phyloP scores from a whole-genome alignment of 2,888 invertebrate genomes.

The Elegia similella region DNA sequence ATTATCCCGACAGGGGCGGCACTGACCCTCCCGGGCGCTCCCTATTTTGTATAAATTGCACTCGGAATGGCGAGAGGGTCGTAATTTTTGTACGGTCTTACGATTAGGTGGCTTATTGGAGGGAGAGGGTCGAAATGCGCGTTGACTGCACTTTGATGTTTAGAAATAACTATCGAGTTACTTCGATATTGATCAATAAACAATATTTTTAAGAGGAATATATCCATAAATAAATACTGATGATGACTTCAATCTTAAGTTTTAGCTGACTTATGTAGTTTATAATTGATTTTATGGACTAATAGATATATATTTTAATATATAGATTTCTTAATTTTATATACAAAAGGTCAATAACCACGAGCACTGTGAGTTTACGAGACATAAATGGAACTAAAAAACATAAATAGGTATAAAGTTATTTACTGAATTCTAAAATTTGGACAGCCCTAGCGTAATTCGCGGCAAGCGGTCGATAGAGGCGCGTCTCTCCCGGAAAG shows the following conservation, averaged over 20 bases:
- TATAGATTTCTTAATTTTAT: too few species aligned
- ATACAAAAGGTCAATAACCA: too few species aligned
- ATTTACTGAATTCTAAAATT: slow-evolving; percentile 19
- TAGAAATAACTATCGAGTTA: not conserved
- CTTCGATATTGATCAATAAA: not conserved
- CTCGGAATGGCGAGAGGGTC: slow-evolving; percentile 59
- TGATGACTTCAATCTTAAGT: not conserved
- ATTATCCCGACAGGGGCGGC: slow-evolving; percentile 59
- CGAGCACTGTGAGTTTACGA: too few species aligned
- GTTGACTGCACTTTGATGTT: slow-evolving; percentile 20
- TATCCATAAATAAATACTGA: not conserved
- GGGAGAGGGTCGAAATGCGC: slow-evolving; percentile 36
- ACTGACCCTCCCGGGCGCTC: slow-evolving; percentile 57
- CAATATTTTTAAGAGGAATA: not conserved
- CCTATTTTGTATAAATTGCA: slow-evolving; percentile 61
- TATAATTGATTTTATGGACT: not conserved
- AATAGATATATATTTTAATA: too few species aligned
- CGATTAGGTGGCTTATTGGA: slow-evolving; percentile 36
- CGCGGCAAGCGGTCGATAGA: slow-evolving; percentile 77
- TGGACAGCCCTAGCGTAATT: slow-evolving; percentile 57
- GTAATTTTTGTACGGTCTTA: slow-evolving; percentile 44
- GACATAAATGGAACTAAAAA: too few species aligned
- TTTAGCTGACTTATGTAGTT: not conserved
- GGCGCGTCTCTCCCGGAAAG: slow-evolving; percentile 72
- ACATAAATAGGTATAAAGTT: not conserved